Percentiles rank a stretch among this genome's conserved stretches.
These are phyloP conservation scores for Temnothorax unifasciatus DNA, from an alignment of 2,888 invertebrate genomes.

Conservation along the genomic window DNA sequence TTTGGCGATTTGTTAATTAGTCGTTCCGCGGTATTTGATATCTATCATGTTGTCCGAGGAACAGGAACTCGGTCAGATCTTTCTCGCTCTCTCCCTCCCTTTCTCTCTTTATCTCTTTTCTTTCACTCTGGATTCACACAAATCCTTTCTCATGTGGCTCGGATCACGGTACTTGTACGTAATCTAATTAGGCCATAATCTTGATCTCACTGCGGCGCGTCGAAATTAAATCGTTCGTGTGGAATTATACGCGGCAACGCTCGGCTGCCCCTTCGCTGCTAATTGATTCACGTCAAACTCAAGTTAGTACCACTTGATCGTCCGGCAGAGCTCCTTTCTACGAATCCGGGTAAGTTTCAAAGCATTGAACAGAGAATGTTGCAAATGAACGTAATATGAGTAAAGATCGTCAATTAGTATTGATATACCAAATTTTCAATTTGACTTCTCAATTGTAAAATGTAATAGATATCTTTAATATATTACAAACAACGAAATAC, in stretches of 20 bases:
- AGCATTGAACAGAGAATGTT: not conserved
- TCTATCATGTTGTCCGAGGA: not conserved
- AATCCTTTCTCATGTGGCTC: slow-evolving; percentile 16
- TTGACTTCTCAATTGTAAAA: not conserved
- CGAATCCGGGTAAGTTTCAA: slow-evolving; percentile 12
- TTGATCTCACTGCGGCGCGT: slow-evolving; percentile 37
- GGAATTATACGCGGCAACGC: slow-evolving; percentile 49
- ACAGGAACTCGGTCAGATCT: slow-evolving; percentile 15
- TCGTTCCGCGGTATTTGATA: slow-evolving; percentile 51
- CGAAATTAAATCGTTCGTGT: slow-evolving; percentile 54
- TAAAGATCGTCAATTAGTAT: not conserved
- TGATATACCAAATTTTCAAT: not conserved
- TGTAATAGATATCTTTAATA: not conserved
- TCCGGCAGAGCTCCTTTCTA: slow-evolving; percentile 28
- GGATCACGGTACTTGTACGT: slow-evolving; percentile 10
- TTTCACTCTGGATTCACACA: not conserved
- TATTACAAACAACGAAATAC: not conserved
- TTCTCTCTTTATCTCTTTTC: not conserved
- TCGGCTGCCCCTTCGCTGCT: slow-evolving; percentile 38
- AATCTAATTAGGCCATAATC: slow-evolving; percentile 56
- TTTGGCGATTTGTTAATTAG: slow-evolving; percentile 65
- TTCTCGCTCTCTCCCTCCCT: not conserved
- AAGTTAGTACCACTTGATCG: slow-evolving; percentile 38
- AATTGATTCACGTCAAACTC: slow-evolving; percentile 53
- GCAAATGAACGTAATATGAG: not conserved